Base-by-base conservation (phyloP, 2,888 invertebrate species). In the Ophioninae sp. region DNA sequence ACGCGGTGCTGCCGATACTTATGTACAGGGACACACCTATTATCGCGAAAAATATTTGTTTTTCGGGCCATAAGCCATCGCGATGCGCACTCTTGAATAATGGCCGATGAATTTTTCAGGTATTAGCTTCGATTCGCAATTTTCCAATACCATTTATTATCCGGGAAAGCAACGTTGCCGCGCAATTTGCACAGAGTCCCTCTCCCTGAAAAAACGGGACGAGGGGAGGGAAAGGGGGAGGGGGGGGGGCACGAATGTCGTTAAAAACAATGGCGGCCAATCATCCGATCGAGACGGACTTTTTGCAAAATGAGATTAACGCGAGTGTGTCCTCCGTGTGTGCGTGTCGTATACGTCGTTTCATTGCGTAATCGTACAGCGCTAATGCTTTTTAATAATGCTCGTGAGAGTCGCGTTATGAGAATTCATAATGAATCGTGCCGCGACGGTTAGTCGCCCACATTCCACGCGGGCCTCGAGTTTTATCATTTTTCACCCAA, bases 121-220 rank as follows among this genome's bases (percentile, higher is more conserved):
- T 77, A 85, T 85, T 85, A 78, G 71, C 71, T 73, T 59, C 85
- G 78, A 83, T 85, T 82, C 71, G 74, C 86, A 81, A 85, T 80
- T 87, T 87, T 86, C 79, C 85, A 85, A 87, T 88, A 82, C 83
- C 86, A 86, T 88, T 87, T 86, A 85, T 87, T 87, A 86, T 81
- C 81, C 63, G 85, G 69, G 81, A 85, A 88, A 86, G 88, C 79
- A 83, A 83, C 83, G 85, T 83, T 84, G 72, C 41, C 74, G 13
- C 79, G 83, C 80, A 80, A 85, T 84, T 86, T 76, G 84, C 75
- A 81, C 79, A 72, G 30, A 63, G 20, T 10, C 63, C 13, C 51
- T 13, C 17, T 17, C 51, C 30, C 30, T 30, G 3, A 3, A 30
- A 30, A 2, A 30, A 30, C n/a, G 30, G 30, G 30, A 3, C 30